Conservation (phyloP, 1,140 invertebrate genomes). For the Dicyema japonicum region DNA sequence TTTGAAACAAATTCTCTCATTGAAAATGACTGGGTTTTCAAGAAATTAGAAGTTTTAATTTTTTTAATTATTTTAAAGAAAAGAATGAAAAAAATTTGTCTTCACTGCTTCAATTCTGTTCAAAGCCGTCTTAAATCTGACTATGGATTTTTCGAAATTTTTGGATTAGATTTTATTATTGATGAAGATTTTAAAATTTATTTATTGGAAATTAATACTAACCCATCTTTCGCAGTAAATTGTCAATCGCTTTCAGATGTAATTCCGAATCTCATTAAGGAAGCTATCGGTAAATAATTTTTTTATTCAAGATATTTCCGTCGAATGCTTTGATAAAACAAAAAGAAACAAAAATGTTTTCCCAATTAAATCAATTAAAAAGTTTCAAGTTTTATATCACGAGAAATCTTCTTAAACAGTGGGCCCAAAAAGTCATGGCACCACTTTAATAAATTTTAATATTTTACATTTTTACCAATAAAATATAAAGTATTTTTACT, state of each 20-base stretch:
- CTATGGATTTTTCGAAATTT: slow-evolving; percentile 17
- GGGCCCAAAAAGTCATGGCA: too few species aligned
- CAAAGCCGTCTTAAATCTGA: slow-evolving; percentile 15
- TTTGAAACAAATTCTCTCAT: slow-evolving; percentile 8
- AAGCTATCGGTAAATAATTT: slow-evolving; percentile 10
- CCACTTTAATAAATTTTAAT: too few species aligned
- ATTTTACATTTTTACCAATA: too few species aligned
- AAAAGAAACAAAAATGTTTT: slow-evolving; percentile 2
- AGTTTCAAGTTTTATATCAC: slow-evolving; percentile 1
- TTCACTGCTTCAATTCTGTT: slow-evolving; percentile 16
- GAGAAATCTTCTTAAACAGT: too few species aligned
- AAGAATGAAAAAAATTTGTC: slow-evolving; percentile 18
- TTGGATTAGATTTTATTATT: slow-evolving; percentile 20
- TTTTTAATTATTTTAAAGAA: slow-evolving; percentile 10
- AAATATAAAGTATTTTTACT: too few species aligned
- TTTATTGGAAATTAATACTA: slow-evolving; percentile 19
- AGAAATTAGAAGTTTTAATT: slow-evolving; percentile 14
- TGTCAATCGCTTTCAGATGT: slow-evolving; percentile 14
- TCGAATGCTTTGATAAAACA: slow-evolving; percentile 2
- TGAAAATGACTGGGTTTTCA: slow-evolving; percentile 15
- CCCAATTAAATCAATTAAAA: not conserved
- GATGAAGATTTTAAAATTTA: slow-evolving; percentile 14
- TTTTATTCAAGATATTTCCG: not conserved
- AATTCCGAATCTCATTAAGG: slow-evolving; percentile 13
- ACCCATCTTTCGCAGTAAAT: slow-evolving; percentile 15